Base-by-base conservation (phyloP, 2,797 vertebrate species). In the Setipinna tenuifilis region DNA sequence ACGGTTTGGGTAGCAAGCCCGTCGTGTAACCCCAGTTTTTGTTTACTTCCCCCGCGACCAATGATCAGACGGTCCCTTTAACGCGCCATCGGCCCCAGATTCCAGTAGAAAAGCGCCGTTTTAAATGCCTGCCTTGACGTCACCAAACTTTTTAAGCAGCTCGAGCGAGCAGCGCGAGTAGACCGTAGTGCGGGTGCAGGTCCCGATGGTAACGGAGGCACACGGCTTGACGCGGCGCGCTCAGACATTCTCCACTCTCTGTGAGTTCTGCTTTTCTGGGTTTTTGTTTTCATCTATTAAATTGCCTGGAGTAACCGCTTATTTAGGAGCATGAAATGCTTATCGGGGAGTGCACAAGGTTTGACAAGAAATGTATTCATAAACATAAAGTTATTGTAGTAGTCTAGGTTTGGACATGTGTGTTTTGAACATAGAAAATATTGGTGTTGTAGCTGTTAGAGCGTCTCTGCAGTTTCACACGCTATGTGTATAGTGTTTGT, bases 141-240 rank as follows among this genome's bases (percentile, higher is more conserved):
- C 90, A 91, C 61, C n/a, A 85, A 88, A 89, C 81, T 90, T 89
- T 90, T 87, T 84, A 85, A 88, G 86, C 85, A 14, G 86, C 88
- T 87, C 25, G 85, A 87, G 87, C 25, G 80, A 71, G 57, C 46
- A 25, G 82, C 71, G 54, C 80, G 65, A 80, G 78, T 31, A 57
- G 31, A 28, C 62, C 19, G 65, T 25, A 84, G 28, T 84, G 59
- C 25, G 50, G 71, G 28, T 84, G 59, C 25, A 44, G 71, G 84
- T 82, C 84, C 90, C 54, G 75, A 86, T 84, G 87, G 82, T 85
- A 35, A 44, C 82, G 80, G 83, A 82, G 61, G 44, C n/a, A 65
- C n/a, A 25, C 75, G 17, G 68, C 44, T 59, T 65, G 48, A 31
- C 65, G 14, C 28, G 85, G 81, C 83, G n/a, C 41, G 61, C 16